Evolutionary conservation across 2,113 vertebrate genomes (phyloP).

Genomic region (Dasyornis broadbenti): DNA sequence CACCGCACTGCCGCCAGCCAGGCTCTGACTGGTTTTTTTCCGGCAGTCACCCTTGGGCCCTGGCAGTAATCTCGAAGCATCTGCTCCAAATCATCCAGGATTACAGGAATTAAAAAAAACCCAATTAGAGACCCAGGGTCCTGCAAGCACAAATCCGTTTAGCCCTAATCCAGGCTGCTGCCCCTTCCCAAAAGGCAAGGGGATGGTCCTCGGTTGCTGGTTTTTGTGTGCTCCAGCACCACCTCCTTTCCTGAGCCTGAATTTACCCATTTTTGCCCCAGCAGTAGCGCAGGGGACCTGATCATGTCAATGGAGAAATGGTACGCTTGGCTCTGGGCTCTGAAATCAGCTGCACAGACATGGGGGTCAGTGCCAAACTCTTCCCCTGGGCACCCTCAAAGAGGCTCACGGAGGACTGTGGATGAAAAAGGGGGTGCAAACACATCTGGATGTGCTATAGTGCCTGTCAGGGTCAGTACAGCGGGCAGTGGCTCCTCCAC

Average conservation of each 20-base stretch:
- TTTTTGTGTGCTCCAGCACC: not conserved
- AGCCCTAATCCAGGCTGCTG: conserved; percentile 65
- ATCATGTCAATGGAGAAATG: not conserved
- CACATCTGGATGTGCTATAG: not conserved
- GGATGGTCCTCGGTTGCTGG: not conserved
- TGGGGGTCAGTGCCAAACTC: accelerated
- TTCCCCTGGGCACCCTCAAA: not conserved
- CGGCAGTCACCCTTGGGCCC: conserved; percentile 64
- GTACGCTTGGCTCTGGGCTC: not conserved
- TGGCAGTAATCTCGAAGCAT: conserved; percentile 69
- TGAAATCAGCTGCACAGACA: not conserved
- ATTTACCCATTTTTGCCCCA: not conserved
- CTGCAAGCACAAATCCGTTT: conserved; percentile 70
- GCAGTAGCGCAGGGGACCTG: not conserved
- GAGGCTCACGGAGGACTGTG: not conserved
- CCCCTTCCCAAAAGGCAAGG: conserved; percentile 54
- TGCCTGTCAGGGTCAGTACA: not conserved
- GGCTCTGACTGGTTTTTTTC: conserved; percentile 49
- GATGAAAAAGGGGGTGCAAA: not conserved
- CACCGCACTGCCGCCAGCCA: not conserved
- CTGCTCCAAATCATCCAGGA: conserved; percentile 75
- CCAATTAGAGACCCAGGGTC: conserved; percentile 70
- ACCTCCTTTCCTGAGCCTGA: not conserved
- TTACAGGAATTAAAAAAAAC: conserved; percentile 68
- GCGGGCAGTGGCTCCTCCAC: not conserved